Base-by-base conservation (phyloP, 2,888 invertebrate species). In the Calameuta idolon region DNA sequence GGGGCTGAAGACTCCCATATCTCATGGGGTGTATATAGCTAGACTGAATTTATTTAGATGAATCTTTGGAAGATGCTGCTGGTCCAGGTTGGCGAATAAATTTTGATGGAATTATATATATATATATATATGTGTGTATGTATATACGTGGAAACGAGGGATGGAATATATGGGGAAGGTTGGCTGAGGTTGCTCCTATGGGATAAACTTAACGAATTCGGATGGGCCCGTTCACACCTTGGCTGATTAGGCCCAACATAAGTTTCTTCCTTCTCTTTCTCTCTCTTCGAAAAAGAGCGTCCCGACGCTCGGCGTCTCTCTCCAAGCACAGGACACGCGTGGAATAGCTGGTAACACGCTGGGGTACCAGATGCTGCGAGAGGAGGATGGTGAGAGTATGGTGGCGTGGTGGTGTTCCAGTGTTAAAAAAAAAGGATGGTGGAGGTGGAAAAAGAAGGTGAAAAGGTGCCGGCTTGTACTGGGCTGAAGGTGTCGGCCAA, bases 401-500 rank as follows among this genome's bases (percentile, higher is more conserved):
- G 69, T 23, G 69, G 33, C 40, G 40, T 15, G 37, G 12, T 15
- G 40, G 40, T 15, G 40, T 40, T 40, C 1, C 40, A 69, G 69
- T 5, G 30, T 69, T 33, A 33, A 69, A 33, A 33, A 69, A 33
- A 69, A 33, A 69, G 69, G 34, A 77, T 74, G 55, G 23, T 69
- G 40, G 79, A 40, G 79, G 78, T 78, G 69, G 78, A 76, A 55
- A 55, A 79, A 73, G 69, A 76, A 79, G 75, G 69, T 15, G 69
- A 23, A 69, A 15, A 74, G 74, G 31, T 69, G 74, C 74, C 75
- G 82, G 86, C 86, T 77, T 15, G 40, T 15, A 40, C 40, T 15
- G 40, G 40, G 87, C 85, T 85, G 87, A 89, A 91, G 89, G 91
- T 91, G 90, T 90, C 89, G 90, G 91, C 86, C 91, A 90, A 90